Percentiles rank a stretch among this genome's conserved stretches.
Evolutionary conservation across 1,140 invertebrate genomes (phyloP).

Genomic region (Bombus affinis): DNA sequence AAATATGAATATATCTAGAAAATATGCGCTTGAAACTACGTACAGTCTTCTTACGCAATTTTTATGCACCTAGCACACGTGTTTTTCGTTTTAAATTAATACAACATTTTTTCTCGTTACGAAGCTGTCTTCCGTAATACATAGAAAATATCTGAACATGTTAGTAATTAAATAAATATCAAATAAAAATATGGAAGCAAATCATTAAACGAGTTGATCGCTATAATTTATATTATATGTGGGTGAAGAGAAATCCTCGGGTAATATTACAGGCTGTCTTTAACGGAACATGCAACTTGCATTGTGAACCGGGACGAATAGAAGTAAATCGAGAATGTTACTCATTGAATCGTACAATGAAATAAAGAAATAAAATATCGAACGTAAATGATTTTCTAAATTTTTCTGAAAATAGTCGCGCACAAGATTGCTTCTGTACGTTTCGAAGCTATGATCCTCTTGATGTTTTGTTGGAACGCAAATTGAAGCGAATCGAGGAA

Average conservation of each 20-base stretch:
- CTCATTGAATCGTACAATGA: background rate
- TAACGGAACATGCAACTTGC: background rate
- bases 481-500: background rate
- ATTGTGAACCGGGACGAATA: background rate
- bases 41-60: conserved; percentile 4
- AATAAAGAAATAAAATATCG: background rate
- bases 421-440: too few species aligned
- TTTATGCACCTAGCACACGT: background rate
- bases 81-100: conserved; percentile 2
- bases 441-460: background rate
- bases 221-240: background rate
- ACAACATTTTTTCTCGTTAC: background rate
- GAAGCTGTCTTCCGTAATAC: background rate
- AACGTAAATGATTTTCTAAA: background rate
- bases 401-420: background rate
- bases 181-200: background rate
- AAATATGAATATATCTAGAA: background rate
- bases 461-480: background rate
- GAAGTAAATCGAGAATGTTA: background rate
- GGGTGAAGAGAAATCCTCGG: background rate
- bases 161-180: background rate
- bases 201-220: background rate
- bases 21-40: background rate
- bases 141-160: background rate
- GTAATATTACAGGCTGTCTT: background rate